Evolutionary conservation across 2,888 invertebrate genomes (phyloP), one percentile per base, ranked within the genome.

Genomic region (Caenorhabditis auriculariae): DNA sequence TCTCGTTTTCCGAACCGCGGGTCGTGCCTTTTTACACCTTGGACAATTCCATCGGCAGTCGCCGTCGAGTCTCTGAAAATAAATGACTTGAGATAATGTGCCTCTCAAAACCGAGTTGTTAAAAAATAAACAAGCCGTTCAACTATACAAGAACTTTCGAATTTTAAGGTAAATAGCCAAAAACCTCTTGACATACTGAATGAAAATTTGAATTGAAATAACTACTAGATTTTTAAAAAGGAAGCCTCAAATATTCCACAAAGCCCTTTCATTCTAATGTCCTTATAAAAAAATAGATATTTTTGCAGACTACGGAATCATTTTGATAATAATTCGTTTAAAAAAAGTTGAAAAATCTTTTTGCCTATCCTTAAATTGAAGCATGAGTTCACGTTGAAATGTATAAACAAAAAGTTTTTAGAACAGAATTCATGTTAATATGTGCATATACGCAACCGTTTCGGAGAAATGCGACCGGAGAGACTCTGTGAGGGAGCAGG

Each of bases 11-110:
- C 74, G 59, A 7, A 51, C 64, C 17, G 75, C 65, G 2, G 46
- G 35, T 21, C 62, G 67, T 7, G 65, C 60, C 12, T 27, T 23
- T 52, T 67, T 69, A 52, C 80, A 80, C 12, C 45, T 47, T 1
- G 77, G 77, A 60, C 79, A 79, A 27, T 78, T 73, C 79, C 79
- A 79, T 1, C 57, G 37, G n/a, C 50, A 46, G n/a, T 65, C 66
- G 15, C 68, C 75, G 17, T 70, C 74, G 17, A 77, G 58, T 32
- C 37, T 59, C 75, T 74, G 27, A 39, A 69, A 59, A 12, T 17
- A 24, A 21, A 24, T n/a, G 15, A 24, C 9, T 26, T 24, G 24
- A 1, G 19, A 38, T 32, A 12, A 9, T 12, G n/a, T 12, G n/a
- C 9, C 35, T 32, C 35, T n/a, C 9, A n/a, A 32, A 12, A 12